Evolutionary conservation across 2,797 vertebrate genomes (phyloP).

Genomic region (Etheostoma perlongum): DNA sequence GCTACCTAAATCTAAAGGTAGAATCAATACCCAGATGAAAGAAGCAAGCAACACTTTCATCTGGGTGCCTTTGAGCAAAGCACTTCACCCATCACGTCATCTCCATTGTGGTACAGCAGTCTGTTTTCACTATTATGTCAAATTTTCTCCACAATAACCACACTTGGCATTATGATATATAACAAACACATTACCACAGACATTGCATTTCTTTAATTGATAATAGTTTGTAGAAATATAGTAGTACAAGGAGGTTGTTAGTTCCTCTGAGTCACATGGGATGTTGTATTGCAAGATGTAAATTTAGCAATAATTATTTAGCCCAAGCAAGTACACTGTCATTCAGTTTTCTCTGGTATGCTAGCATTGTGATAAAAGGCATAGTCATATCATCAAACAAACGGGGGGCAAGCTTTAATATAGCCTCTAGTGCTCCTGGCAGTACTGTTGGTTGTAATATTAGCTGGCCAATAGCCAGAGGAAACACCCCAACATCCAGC

Average conservation of each 20-base stretch:
- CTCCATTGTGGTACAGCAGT: background rate
- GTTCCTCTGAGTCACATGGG: background rate
- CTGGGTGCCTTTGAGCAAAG: conserved; percentile 26
- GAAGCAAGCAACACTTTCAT: conserved; percentile 10
- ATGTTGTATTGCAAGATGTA: background rate
- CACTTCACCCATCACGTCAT: background rate
- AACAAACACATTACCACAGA: background rate
- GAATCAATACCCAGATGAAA: conserved; percentile 5
- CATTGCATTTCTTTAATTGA: background rate
- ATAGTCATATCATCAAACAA: conserved; percentile 10
- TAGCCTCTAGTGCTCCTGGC: background rate
- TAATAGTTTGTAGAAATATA: background rate
- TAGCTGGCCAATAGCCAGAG: background rate
- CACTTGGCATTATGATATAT: background rate
- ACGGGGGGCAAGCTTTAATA: background rate
- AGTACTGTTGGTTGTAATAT: background rate
- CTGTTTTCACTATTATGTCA: conserved; percentile 1
- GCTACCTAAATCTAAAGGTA: conserved; percentile 47
- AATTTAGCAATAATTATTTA: background rate
- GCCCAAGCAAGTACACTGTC: background rate
- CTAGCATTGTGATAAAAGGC: background rate
- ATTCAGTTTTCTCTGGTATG: background rate
- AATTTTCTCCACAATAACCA: background rate
- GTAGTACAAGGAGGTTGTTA: no score
- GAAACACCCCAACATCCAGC: background rate